These are phyloP conservation scores for Pandemis heparana DNA, from an alignment of 2,888 invertebrate genomes.

Conservation along the genomic window DNA sequence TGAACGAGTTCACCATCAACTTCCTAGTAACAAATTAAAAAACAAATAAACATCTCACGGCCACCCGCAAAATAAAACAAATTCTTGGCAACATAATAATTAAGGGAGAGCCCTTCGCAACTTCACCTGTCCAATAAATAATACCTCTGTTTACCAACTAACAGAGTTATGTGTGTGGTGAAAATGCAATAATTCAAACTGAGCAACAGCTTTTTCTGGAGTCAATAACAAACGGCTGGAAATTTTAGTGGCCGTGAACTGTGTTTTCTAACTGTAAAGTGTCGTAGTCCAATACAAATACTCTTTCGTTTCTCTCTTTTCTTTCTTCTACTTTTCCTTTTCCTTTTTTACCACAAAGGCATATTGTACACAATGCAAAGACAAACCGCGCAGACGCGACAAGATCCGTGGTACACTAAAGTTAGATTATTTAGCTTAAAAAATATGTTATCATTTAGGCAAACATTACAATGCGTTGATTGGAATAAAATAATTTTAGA, in stretches of 20 bases:
- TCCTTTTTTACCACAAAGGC: no score
- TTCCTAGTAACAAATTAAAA: background rate
- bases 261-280: background rate
- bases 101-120: background rate
- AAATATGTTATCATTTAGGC: no score
- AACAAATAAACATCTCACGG: background rate
- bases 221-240: background rate
- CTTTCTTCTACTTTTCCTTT: no score
- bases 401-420: no score
- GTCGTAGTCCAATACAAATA: no score
- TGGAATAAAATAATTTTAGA: no score
- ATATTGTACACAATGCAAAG: no score
- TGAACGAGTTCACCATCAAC: background rate
- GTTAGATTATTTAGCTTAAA: no score
- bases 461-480: no score
- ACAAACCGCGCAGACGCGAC: no score
- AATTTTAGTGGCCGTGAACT: background rate
- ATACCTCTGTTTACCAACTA: background rate
- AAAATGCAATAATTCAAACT: conserved; percentile 4
- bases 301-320: no score
- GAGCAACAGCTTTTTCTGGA: background rate
- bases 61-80: background rate
- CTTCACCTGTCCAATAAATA: conserved; percentile 5
- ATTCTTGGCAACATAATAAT: background rate
- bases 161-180: conserved; percentile 2